Evolutionary conservation across 2,797 vertebrate species (phyloP).

Genomic region (Sebastes matsubarae): DNA sequence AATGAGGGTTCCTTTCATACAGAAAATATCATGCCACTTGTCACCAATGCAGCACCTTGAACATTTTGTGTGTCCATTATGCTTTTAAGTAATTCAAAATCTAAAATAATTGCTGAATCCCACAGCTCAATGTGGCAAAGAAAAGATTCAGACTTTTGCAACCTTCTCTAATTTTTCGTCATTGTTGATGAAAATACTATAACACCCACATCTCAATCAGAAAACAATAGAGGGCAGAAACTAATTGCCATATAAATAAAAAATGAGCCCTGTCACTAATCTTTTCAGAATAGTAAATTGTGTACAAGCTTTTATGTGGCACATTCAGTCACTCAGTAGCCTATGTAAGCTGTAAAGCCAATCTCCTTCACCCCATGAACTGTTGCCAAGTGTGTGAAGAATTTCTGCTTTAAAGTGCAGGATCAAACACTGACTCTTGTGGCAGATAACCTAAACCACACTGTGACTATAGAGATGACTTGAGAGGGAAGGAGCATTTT

Average conservation of each 20-base stretch:
- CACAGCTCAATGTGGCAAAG: not conserved
- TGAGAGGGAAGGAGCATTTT: slow-evolving; percentile 20
- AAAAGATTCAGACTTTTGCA: not conserved
- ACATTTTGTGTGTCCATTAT: not conserved
- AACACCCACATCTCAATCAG: not conserved
- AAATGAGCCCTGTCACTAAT: not conserved
- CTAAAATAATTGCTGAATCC: not conserved
- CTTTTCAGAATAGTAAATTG: not conserved
- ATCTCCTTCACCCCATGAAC: not conserved
- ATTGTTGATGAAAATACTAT: not conserved
- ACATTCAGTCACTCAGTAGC: not conserved
- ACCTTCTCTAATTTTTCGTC: not conserved
- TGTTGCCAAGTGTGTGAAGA: not conserved
- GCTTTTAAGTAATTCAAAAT: not conserved
- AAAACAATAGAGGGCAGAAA: not conserved
- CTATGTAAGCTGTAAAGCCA: not conserved
- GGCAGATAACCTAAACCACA: not conserved
- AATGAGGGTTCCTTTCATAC: not conserved
- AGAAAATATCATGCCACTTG: not conserved
- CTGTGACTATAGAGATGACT: not conserved
- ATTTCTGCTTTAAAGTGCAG: not conserved
- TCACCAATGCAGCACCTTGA: not conserved
- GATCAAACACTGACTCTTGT: not conserved
- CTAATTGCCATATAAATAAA: not conserved
- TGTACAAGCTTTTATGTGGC: not conserved